Base-by-base conservation (phyloP, 37 sponge, comb jelly and placozoan species). In the Dysidea cf. avara region DNA sequence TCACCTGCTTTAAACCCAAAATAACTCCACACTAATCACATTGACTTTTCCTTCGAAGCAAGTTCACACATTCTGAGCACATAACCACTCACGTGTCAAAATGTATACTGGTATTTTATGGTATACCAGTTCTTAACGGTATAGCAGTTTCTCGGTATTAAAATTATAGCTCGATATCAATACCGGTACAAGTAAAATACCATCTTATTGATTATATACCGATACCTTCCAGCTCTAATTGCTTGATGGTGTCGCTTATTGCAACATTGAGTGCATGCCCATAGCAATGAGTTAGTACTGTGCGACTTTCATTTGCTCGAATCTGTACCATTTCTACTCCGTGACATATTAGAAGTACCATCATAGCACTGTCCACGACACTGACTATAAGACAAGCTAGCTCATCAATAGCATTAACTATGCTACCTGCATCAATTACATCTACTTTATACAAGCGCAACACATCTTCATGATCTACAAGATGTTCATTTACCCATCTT, bases 361-460 rank as follows among this genome's bases (percentile, higher is more conserved):
- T 78, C 79, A 52, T 78, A 78, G 57, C 79, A 78, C 25, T 78
- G 79, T 7, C 79, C 79, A 39, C 79, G 68, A 58, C 79, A 78
- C 38, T 55, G 43, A 24, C 61, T 16, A 13, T 67, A 30, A 30
- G 33, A 34, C 59, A 68, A 28, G 22, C 33, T 67, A 61, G 68
- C 68, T 38, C 79, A 20, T 3, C 68, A 53, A 78, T 78, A 3
- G 79, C 48, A 13, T 22, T 25, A 6, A 33, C 48, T 47, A 78
- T 51, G 58, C 40, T 67, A 46, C 66, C 48, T 53, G 79, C 57
- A 14, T 51, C 69, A 37, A 78, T 78, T 18, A 25, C 66, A 25
- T 26, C 69, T 9, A 78, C 69, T 14, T 54, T 39, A 52, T 78
- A 78, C 39, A 78, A 24, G 12, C 79, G 69, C 68, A 78, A 68